phyloP scores from a whole-genome alignment of 2,113 vertebrate species.

The Catharus minimus region DNA sequence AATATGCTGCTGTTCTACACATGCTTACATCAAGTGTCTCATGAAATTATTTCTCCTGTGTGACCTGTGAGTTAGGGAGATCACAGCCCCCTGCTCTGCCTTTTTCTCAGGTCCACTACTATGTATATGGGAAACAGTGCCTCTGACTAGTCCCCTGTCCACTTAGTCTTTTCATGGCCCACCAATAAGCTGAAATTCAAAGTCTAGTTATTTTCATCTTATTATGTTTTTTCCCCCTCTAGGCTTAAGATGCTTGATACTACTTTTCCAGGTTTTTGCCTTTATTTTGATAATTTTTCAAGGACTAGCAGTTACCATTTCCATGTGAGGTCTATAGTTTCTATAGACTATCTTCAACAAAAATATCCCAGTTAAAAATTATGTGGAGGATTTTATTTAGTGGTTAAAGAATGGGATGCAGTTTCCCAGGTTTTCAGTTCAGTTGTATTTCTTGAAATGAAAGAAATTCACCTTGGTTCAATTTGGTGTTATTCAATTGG shows the following conservation, averaged over 20 bases:
- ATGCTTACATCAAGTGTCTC: not conserved
- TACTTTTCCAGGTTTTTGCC: not conserved
- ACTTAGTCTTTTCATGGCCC: not conserved
- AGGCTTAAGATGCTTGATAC: not conserved
- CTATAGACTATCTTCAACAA: not conserved
- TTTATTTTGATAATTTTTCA: not conserved
- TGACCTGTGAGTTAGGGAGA: not conserved
- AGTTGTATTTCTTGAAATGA: not conserved
- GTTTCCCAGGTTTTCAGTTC: not conserved
- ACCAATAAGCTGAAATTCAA: not conserved
- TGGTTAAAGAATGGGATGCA: not conserved
- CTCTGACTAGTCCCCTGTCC: not conserved
- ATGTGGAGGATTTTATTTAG: not conserved
- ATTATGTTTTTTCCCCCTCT: not conserved
- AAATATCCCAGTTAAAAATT: not conserved
- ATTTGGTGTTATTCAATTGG: not conserved
- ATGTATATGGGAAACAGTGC: fast-evolving
- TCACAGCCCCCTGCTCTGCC: not conserved
- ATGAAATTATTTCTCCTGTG: not conserved
- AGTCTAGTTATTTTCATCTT: not conserved
- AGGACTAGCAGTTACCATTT: not conserved
- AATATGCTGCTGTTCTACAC: not conserved
- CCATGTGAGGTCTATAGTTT: not conserved
- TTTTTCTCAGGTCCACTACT: not conserved
- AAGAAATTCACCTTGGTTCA: not conserved